Percentiles rank a stretch among this genome's conserved stretches.
Evolutionary conservation across 2,113 vertebrate species (phyloP).

Genomic region (Saccopteryx bilineata): DNA sequence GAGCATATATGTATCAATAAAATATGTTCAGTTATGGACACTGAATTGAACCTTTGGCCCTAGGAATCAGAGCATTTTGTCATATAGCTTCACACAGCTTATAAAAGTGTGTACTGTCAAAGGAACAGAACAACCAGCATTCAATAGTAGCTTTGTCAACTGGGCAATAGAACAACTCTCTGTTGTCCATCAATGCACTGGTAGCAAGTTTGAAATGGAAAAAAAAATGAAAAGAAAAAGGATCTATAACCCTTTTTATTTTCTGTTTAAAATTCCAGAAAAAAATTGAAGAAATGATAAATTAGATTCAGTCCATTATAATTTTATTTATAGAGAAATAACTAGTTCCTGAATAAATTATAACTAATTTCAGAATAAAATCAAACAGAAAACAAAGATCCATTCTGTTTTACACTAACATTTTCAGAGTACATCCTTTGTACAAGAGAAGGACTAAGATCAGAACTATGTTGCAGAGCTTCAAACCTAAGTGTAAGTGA

Average conservation of each 20-base stretch:
- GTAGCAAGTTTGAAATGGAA: neutral
- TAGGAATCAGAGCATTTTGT: neutral
- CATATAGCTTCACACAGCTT: neutral
- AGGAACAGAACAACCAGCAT: neutral
- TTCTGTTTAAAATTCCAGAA: neutral
- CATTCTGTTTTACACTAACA: neutral
- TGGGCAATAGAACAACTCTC: neutral
- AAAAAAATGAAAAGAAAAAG: neutral
- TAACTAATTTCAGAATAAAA: neutral
- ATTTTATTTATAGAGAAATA: no score
- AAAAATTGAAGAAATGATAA: no score
- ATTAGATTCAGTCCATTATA: no score
- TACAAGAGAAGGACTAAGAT: neutral
- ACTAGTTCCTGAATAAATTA: no score
- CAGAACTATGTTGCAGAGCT: neutral
- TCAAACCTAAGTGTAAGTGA: neutral
- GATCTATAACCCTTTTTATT: neutral
- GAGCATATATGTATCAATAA: neutral
- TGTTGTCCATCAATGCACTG: neutral
- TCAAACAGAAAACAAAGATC: neutral
- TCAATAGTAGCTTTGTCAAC: neutral
- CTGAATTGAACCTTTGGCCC: neutral
- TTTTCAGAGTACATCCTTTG: neutral
- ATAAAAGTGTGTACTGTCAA: neutral
- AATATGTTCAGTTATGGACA: neutral